Percentiles rank a stretch among this genome's conserved stretches.
These are phyloP conservation scores for Anas bernieri DNA, from an alignment of 2,797 vertebrate species.

Conservation along the genomic window DNA sequence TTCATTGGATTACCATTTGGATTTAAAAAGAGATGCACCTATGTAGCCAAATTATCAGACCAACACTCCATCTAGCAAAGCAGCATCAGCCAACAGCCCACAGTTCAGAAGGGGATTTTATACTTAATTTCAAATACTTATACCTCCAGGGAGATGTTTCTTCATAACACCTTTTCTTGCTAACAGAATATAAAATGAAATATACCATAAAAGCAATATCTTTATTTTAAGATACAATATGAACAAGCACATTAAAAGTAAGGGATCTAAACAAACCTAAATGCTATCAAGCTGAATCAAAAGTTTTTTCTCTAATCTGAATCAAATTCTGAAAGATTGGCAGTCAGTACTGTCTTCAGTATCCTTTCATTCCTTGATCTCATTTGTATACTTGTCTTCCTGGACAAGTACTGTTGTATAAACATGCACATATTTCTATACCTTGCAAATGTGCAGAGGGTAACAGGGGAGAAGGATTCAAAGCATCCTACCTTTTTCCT, in stretches of 20 bases:
- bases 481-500: neutral
- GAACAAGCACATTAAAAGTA: neutral
- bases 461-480: neutral
- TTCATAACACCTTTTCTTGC: neutral
- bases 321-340: neutral
- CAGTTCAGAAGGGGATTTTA: neutral
- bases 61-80: neutral
- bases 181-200: neutral
- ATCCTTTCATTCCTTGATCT: neutral
- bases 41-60: rapidly evolving
- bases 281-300: neutral
- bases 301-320: neutral
- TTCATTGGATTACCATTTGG: neutral
- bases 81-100: neutral
- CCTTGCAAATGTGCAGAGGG: neutral
- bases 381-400: neutral
- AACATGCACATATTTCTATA: neutral
- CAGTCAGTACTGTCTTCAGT: neutral
- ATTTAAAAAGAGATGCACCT: neutral
- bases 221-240: neutral
- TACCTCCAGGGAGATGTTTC: neutral
- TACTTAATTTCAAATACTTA: neutral
- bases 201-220: neutral
- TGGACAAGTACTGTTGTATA: neutral
- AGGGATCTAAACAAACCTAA: neutral